These are phyloP conservation scores for Melanostoma scalare DNA, from an alignment of 2,888 invertebrate genomes.

Conservation along the genomic window DNA sequence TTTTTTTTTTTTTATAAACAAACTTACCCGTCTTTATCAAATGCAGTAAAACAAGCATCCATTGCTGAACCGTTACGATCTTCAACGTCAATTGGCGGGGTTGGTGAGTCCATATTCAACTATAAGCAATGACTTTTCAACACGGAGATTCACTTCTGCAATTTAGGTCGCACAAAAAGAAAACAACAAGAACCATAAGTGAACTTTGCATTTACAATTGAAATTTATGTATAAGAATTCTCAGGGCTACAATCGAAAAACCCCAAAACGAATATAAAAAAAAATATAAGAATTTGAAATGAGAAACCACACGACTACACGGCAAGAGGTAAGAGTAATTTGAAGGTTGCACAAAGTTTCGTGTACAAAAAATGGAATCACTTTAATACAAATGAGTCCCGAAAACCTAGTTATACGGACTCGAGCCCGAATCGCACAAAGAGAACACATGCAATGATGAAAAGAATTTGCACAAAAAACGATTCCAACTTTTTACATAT, in stretches of 20 bases:
- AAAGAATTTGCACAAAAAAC: constrained; percentile 20
- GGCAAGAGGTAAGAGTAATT: background rate
- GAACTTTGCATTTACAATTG: constrained; percentile 53
- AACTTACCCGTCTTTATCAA: constrained; percentile 93
- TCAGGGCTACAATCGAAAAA: background rate
- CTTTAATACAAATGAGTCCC: background rate
- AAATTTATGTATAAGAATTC: background rate
- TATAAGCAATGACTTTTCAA: constrained; percentile 54
- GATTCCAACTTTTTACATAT: background rate
- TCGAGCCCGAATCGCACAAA: constrained; percentile 29
- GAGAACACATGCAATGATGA: constrained; percentile 47
- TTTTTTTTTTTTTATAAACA: background rate
- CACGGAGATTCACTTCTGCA: constrained; percentile 33
- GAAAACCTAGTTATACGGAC: constrained; percentile 1
- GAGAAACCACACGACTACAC: constrained; percentile 4
- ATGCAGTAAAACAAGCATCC: constrained; percentile 95
- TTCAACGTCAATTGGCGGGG: constrained; percentile 82
- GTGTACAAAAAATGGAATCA: constrained; percentile 1
- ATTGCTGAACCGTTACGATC: constrained; percentile 86
- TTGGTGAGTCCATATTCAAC: constrained; percentile 80
- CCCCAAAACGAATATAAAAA: background rate
- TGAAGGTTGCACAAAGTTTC: constrained; percentile 28
- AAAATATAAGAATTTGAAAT: background rate
- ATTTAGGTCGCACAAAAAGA: constrained; percentile 51
- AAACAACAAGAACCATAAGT: constrained; percentile 46